Evolutionary conservation across 2,888 invertebrate genomes (phyloP).

Genomic region (Scaeva pyrastri): DNA sequence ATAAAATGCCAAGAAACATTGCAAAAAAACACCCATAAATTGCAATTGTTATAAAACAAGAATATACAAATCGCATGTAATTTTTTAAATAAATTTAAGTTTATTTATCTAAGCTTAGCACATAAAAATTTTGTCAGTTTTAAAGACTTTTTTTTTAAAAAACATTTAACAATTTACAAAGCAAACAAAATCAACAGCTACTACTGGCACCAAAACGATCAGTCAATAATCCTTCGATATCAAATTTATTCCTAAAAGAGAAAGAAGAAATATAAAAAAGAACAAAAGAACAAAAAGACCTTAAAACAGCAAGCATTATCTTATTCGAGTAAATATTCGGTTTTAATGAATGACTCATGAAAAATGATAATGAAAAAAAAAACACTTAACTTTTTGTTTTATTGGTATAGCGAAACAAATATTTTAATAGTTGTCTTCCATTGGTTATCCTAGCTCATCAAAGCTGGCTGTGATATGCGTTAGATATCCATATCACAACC

Average conservation of each 20-base stretch:
- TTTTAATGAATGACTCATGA: conserved; percentile 13
- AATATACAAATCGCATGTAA: too few species aligned
- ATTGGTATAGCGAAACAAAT: background rate
- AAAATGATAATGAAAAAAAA: background rate
- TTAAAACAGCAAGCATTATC: conserved; percentile 47
- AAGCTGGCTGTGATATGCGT: conserved; percentile 99
- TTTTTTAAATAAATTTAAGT: too few species aligned
- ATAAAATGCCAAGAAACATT: too few species aligned
- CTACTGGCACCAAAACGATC: background rate
- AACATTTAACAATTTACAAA: background rate
- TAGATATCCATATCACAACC: conserved; percentile 90
- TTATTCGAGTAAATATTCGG: conserved; percentile 29
- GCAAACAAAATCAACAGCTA: conserved; percentile 3
- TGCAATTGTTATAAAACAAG: too few species aligned
- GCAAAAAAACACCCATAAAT: too few species aligned
- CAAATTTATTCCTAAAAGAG: conserved; percentile 25
- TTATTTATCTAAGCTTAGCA: too few species aligned
- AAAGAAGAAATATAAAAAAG: conserved; percentile 32
- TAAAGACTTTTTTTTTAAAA: too few species aligned
- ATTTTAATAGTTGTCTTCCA: conserved; percentile 80
- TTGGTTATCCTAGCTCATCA: conserved; percentile 90
- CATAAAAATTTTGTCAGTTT: background rate
- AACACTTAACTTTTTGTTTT: background rate
- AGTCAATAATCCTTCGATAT: background rate
- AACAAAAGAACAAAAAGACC: conserved; percentile 52